A percentile compares a stretch with the other conserved stretches of the same genome.
Conservation (phyloP, 2,113 vertebrate species). For the Artemisiospiza belli region DNA sequence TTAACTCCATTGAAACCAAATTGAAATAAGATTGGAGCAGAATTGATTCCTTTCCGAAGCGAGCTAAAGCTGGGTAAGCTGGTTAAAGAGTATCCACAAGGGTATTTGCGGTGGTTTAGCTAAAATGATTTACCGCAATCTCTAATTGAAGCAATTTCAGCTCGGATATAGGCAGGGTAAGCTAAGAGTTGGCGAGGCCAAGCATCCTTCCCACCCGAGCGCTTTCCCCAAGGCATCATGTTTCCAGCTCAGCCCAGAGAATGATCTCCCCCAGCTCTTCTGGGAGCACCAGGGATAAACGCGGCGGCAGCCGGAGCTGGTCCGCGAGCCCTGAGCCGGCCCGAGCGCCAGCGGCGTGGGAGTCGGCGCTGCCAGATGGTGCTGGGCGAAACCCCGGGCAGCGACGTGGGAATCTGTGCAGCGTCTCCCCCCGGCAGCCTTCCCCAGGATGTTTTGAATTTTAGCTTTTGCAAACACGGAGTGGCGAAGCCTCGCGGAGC, state of each 20-base stretch:
- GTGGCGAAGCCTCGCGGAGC: slow-evolving; percentile 41
- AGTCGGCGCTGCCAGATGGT: slow-evolving; percentile 49
- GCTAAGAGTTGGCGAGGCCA: neutral
- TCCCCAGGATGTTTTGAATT: slow-evolving; percentile 75
- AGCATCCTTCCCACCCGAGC: neutral
- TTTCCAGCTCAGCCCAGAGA: slow-evolving; percentile 1
- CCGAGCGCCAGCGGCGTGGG: neutral
- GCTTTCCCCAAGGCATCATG: neutral
- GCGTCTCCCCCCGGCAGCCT: slow-evolving; percentile 21
- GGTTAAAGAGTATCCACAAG: slow-evolving; percentile 33
- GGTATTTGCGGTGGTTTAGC: slow-evolving; percentile 16
- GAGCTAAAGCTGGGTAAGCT: slow-evolving; percentile 41
- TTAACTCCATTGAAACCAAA: slow-evolving; percentile 33
- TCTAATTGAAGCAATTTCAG: slow-evolving; percentile 48
- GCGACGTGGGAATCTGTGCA: slow-evolving; percentile 51
- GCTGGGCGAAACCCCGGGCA: slow-evolving; percentile 56
- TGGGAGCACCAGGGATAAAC: neutral
- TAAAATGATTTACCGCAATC: slow-evolving; percentile 29
- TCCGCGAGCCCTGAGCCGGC: neutral
- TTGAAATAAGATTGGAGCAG: neutral
- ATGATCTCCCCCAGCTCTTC: neutral
- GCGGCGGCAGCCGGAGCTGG: neutral
- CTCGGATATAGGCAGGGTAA: neutral
- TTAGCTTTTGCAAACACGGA: slow-evolving; percentile 58
- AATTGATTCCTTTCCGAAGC: neutral